Conservation (phyloP, 2,113 vertebrate genomes). For the Chauna torquata region DNA sequence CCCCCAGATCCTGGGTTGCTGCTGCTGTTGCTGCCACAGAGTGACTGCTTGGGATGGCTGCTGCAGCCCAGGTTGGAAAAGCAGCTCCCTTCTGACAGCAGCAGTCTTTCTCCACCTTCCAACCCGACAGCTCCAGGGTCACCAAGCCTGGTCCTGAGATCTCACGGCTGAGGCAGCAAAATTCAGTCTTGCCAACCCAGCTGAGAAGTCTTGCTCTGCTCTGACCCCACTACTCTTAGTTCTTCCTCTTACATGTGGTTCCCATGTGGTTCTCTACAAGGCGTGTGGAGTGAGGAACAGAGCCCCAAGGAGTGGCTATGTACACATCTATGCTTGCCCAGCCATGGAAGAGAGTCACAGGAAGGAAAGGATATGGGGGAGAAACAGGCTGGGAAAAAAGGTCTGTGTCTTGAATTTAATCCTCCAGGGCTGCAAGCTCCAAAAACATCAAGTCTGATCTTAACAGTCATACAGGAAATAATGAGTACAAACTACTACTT, state of each 20-base stretch:
- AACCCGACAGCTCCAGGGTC: neutral
- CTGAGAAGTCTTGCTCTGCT: slow-evolving; percentile 13
- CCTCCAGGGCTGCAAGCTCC: neutral
- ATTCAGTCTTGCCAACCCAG: neutral
- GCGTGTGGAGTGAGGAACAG: neutral
- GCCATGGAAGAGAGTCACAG: neutral
- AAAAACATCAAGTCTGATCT: neutral
- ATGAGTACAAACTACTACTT: slow-evolving; percentile 34
- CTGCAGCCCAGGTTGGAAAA: neutral
- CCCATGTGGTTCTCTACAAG: neutral
- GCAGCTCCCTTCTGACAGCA: neutral
- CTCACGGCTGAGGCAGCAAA: neutral
- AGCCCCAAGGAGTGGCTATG: neutral
- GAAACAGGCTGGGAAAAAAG: neutral
- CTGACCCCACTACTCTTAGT: neutral
- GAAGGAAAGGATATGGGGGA: neutral
- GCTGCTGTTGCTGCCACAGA: neutral
- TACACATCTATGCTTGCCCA: neutral
- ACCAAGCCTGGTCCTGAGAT: neutral
- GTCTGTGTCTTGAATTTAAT: neutral
- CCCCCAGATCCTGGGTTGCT: neutral
- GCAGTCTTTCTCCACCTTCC: neutral
- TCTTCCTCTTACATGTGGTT: neutral
- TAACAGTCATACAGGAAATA: neutral
- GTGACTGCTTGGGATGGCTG: neutral